Evolutionary conservation across 1,140 invertebrate genomes (phyloP).

Genomic region (Drosophila guanche): DNA sequence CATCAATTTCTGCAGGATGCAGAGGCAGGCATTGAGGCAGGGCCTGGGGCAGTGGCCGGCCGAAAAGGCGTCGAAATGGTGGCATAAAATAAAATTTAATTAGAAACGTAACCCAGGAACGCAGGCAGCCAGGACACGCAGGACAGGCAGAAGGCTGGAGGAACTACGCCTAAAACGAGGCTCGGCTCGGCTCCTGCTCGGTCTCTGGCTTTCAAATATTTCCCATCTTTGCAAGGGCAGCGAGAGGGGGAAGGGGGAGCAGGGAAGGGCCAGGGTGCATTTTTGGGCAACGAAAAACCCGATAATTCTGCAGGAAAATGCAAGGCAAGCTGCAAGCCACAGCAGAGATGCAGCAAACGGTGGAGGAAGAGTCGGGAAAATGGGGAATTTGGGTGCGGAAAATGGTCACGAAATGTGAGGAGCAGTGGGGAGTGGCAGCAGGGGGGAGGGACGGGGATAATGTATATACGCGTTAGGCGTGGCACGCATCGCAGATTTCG

Average conservation of each 20-base stretch:
- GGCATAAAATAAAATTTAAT: slow-evolving; percentile 83
- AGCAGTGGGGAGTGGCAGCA: background rate
- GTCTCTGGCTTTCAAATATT: slow-evolving; percentile 67
- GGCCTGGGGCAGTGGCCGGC: slow-evolving; percentile 1
- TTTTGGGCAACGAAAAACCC: slow-evolving; percentile 51
- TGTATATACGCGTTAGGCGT: slow-evolving; percentile 68
- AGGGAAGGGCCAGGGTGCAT: slow-evolving; percentile 39
- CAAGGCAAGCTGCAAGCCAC: slow-evolving; percentile 20
- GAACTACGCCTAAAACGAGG: slow-evolving; percentile 43
- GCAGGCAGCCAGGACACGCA: slow-evolving; percentile 4
- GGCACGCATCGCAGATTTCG: slow-evolving; percentile 55
- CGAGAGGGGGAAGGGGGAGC: too few species aligned
- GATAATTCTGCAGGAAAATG: slow-evolving; percentile 68
- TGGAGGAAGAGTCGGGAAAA: slow-evolving; percentile 14
- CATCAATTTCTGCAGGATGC: slow-evolving; percentile 54
- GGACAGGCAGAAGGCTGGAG: slow-evolving; percentile 7
- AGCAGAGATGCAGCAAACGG: slow-evolving; percentile 29
- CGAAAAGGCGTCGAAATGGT: slow-evolving; percentile 77
- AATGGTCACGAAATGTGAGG: slow-evolving; percentile 9
- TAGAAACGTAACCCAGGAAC: slow-evolving; percentile 75
- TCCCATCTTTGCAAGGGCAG: slow-evolving; percentile 23
- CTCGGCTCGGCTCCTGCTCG: background rate
- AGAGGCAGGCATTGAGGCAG: background rate
- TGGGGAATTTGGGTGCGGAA: background rate
- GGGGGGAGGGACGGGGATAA: background rate